Base-by-base conservation (phyloP, 2,113 vertebrate species). In the Pelecanoides urinatrix region DNA sequence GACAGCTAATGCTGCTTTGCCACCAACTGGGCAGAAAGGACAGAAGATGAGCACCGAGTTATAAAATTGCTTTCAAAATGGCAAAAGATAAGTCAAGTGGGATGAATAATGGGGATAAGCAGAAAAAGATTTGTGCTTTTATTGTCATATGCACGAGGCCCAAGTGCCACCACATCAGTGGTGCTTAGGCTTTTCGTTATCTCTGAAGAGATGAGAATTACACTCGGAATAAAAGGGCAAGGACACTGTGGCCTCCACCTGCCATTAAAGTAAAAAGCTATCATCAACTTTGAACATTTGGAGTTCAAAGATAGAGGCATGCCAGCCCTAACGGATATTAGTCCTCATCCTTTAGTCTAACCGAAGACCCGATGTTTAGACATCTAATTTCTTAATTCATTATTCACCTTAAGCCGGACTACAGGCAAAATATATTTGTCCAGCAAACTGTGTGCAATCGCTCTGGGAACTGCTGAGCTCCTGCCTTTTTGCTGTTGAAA, bases 401-500 rank as follows among this genome's bases (percentile, higher is more conserved):
- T 95, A 78, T 89, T 94, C 77, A 76, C 75, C 66, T 74, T 86
- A 93, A 71, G 16, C 26, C 79, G 53, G n/a, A 70, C 61, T 92
- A 82, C 38, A 77, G 76, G 50, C 32, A 88, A 90, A 97, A 86
- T 55, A 32, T 40, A 58, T 92, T 94, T 97, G 88, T 91, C 83
- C 91, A 90, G 85, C 72, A 97, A 93, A 93, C 44, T 82, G 30
- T 68, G 58, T 91, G 92, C 56, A 95, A 71, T 94, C 5, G 0
- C 76, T 94, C 63, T 30, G n/a, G 95, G 84, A 96, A 83, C 53
- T 94, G 86, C 87, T 96, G 95, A 72, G 80, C 61, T 70, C 19
- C 70, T 96, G 89, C 47, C 86, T 91, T 97, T 97, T 93, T 66
- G 85, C 80, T 95, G 77, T 92, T 92, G 90, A 78, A 97, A 96